Evolutionary conservation across 1,140 invertebrate species (phyloP), one percentile per base, ranked within the genome.

Genomic region (Drosophila punjabiensis): DNA sequence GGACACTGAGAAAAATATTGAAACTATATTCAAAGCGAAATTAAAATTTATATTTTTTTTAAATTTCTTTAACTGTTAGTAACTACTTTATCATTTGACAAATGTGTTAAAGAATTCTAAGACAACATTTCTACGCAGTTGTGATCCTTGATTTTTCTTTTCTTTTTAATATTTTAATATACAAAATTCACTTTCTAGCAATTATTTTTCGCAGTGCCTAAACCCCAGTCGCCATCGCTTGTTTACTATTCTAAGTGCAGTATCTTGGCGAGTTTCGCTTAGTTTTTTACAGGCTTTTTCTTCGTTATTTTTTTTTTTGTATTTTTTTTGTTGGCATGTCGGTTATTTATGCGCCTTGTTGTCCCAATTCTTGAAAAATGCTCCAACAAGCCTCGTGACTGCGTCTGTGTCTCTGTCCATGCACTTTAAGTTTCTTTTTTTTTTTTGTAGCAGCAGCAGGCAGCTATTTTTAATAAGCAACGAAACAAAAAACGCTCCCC

Each of bases 311-410:
- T 37, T 24, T 75, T 71, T 24, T 75, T 71, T 43, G 50, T 59
- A 32, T 24, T 75, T 71, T 24, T 75, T 71, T 75, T 71, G 68
- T 53, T 84, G 85, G 85, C 85, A 88, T 89, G 77, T 76, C 82
- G 87, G 82, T 86, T 90, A 91, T 91, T 90, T 90, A 89, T 89
- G 86, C 86, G 79, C 78, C 86, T 90, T 75, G 86, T 81, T 82
- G 86, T 89, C 82, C 86, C 86, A 89, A 89, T 89, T 89, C 86
- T 89, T 79, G 67, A 80, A 80, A 82, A 82, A 81, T 74, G 53
- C 85, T 85, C 79, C 81, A 75, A 71, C 65, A 66, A 48, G 64
- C 61, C 76, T 73, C 55, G 75, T 63, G 52, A 37, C 59, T 75
- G 20, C 32, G 41, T 48, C 68, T 47, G 35, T 56, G 16, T 55